A percentile compares a stretch with the other conserved stretches of the same genome.
These are phyloP conservation scores for Drosophila kikkawai DNA, from an alignment of 1,140 invertebrate genomes.

Conservation along the genomic window DNA sequence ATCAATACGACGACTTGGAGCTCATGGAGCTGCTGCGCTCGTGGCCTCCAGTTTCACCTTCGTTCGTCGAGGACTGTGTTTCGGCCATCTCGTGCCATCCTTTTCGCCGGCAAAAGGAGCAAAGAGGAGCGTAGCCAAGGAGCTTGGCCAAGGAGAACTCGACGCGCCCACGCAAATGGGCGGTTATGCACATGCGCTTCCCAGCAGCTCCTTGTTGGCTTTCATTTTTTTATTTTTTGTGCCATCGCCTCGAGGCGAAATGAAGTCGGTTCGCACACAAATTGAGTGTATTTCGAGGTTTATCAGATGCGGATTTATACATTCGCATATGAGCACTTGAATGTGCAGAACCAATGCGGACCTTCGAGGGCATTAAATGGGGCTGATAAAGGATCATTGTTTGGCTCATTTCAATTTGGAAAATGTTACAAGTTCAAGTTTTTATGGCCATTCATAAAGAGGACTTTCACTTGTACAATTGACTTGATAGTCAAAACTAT, in stretches of 20 bases:
- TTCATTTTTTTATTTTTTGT: conserved; percentile 2
- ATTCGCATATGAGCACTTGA: conserved; percentile 33
- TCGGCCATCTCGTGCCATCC: conserved; percentile 56
- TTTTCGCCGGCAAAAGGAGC: conserved; percentile 28
- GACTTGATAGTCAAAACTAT: background rate
- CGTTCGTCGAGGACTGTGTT: conserved; percentile 29
- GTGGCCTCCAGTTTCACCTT: conserved; percentile 68
- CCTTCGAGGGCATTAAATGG: background rate
- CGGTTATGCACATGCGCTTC: conserved; percentile 78
- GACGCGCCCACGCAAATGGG: conserved; percentile 50
- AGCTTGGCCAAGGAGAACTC: conserved; percentile 28
- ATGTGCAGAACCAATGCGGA: background rate
- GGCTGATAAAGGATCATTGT: conserved; percentile 6
- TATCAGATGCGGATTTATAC: conserved; percentile 62
- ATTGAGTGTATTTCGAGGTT: conserved; percentile 64
- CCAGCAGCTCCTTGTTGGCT: conserved; percentile 20
- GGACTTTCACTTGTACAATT: background rate
- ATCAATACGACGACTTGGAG: conserved; percentile 75
- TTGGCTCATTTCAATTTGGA: conserved; percentile 17
- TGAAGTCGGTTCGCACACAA: conserved; percentile 52
- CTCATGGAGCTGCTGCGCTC: conserved; percentile 29
- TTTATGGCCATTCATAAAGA: background rate
- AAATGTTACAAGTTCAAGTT: conserved; percentile 15
- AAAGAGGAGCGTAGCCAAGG: conserved; percentile 16
- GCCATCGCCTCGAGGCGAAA: conserved; percentile 31